Percentiles rank a stretch among this genome's conserved stretches.
Conservation (phyloP, 2,888 invertebrate species). For the Nephrotoma flavescens region DNA sequence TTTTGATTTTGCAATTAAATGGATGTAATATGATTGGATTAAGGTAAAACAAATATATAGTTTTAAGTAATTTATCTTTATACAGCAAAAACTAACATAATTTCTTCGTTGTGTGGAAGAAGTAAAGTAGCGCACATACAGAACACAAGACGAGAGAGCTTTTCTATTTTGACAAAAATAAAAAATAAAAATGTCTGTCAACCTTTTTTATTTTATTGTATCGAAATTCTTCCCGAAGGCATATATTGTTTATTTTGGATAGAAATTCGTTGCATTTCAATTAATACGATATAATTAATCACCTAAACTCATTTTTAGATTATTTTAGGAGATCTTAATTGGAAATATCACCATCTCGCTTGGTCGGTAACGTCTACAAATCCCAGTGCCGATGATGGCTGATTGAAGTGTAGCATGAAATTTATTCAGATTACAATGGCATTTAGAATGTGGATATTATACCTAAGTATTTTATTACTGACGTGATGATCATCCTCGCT, state of each 20-base stretch:
- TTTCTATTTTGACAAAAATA: constrained; percentile 1
- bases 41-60: background rate
- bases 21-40: background rate
- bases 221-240: background rate
- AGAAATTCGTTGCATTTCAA: background rate
- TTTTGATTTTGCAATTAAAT: background rate
- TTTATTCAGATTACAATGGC: background rate
- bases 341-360: background rate
- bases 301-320: background rate
- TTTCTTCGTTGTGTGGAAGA: background rate
- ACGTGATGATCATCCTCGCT: no score
- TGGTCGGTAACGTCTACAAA: background rate
- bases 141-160: background rate
- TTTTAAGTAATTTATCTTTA: background rate
- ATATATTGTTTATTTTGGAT: background rate
- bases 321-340: background rate
- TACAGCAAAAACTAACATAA: background rate
- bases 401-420: background rate
- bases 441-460: background rate
- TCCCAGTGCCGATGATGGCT: background rate
- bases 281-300: background rate
- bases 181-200: background rate
- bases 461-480: no score
- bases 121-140: background rate
- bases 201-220: background rate